Percentiles rank a stretch among this genome's conserved stretches.
Evolutionary conservation across 1,140 invertebrate species (phyloP).

Genomic region (Sarcophaga bullata): DNA sequence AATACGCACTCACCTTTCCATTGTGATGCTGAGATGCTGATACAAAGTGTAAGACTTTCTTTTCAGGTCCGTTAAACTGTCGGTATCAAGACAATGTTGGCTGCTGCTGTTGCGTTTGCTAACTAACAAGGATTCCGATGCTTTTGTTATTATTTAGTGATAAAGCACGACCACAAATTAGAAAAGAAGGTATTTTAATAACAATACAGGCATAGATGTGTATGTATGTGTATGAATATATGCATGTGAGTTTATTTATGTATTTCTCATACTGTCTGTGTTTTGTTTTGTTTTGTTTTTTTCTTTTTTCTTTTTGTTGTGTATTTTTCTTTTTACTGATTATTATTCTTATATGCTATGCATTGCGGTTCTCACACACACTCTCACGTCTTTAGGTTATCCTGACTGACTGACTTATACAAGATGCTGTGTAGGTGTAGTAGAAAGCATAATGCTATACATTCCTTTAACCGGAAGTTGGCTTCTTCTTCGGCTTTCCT

Average conservation of each 20-base stretch:
- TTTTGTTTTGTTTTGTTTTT: background rate
- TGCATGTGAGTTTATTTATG: too few relatives aligned
- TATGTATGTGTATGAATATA: too few relatives aligned
- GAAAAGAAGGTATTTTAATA: background rate
- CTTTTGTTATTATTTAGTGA: background rate
- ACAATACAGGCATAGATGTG: background rate
- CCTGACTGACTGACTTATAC: too few relatives aligned
- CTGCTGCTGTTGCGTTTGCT: background rate
- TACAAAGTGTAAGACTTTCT: background rate
- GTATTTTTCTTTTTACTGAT: too few relatives aligned
- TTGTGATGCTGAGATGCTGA: conserved; percentile 28
- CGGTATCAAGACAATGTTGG: background rate
- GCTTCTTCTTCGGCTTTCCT: background rate
- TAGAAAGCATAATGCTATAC: background rate
- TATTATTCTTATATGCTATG: too few relatives aligned
- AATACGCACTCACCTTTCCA: conserved; percentile 28
- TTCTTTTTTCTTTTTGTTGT: background rate
- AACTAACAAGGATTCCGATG: background rate
- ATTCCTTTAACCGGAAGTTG: conserved; percentile 7
- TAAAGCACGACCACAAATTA: conserved; percentile 10
- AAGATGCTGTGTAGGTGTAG: background rate
- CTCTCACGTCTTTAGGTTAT: background rate
- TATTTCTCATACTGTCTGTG: too few relatives aligned
- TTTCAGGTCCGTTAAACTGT: background rate
- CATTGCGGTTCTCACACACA: background rate